A percentile compares a stretch with the other conserved stretches of the same genome.
Conservation (phyloP, 2,888 invertebrate species). For the Macaria liturata region DNA sequence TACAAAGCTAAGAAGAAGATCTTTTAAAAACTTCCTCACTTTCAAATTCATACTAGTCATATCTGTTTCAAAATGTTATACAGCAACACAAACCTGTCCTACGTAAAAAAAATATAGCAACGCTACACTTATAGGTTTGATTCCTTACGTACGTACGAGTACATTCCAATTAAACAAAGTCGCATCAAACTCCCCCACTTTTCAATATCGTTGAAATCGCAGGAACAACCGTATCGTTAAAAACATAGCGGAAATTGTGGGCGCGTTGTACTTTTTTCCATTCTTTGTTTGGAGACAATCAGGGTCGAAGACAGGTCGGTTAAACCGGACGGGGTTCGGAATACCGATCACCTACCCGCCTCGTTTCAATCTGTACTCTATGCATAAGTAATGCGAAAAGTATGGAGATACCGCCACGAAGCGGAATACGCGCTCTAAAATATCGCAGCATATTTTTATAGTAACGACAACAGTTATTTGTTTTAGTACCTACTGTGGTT, state of each 20-base stretch:
- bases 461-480: constrained; percentile 72
- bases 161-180: constrained; percentile 7
- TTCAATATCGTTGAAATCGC: constrained; percentile 29
- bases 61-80: too few species aligned
- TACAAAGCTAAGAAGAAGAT: too few species aligned
- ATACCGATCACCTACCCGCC: constrained; percentile 76
- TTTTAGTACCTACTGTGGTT: constrained; percentile 44
- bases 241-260: constrained; percentile 36
- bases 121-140: too few species aligned
- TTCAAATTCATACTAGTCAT: too few species aligned
- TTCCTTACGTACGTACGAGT: too few species aligned
- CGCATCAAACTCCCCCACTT: constrained; percentile 1
- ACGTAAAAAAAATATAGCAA: too few species aligned
- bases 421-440: constrained; percentile 72
- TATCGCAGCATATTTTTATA: constrained; percentile 76
- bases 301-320: constrained; percentile 64
- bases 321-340: constrained; percentile 69
- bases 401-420: constrained; percentile 71
- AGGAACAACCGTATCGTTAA: constrained; percentile 33
- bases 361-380: constrained; percentile 81
- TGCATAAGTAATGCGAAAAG: constrained; percentile 82
- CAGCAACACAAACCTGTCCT: too few species aligned
- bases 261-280: constrained; percentile 44
- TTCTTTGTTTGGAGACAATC: constrained; percentile 73
- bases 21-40: too few species aligned